Evolutionary conservation across 1,140 invertebrate species (phyloP).

Genomic region (Trichoplusia ni): DNA sequence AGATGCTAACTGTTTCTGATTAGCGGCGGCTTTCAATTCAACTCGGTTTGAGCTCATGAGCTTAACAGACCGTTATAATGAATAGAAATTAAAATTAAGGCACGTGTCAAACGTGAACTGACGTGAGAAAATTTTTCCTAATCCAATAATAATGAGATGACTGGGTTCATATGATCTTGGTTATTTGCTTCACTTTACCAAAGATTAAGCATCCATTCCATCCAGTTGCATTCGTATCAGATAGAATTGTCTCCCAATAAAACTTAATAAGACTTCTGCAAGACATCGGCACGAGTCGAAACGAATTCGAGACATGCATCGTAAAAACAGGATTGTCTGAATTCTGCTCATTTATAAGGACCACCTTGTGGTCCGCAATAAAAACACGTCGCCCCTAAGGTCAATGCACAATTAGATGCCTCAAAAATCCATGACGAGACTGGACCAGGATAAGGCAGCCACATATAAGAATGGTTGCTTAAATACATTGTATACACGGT

Average conservation of each 20-base stretch:
- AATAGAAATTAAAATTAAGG: too few species aligned
- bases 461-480: not conserved
- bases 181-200: conserved; percentile 2
- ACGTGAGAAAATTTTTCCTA: too few species aligned
- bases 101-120: not conserved
- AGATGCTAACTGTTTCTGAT: conserved; percentile 2
- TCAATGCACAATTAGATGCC: conserved; percentile 38
- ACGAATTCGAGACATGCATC: not conserved
- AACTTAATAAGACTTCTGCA: conserved; percentile 30
- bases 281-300: conserved; percentile 23
- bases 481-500: not conserved
- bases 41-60: too few species aligned
- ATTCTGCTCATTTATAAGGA: conserved; percentile 47
- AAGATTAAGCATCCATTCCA: conserved; percentile 1
- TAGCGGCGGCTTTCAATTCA: too few species aligned
- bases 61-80: too few species aligned
- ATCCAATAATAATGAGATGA: not conserved
- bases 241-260: conserved; percentile 5
- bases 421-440: conserved; percentile 5
- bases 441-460: too few species aligned
- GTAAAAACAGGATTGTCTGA: conserved; percentile 36
- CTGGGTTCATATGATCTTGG: not conserved
- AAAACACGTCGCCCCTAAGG: conserved; percentile 36
- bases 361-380: conserved; percentile 36
- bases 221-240: not conserved